A percentile compares a stretch with the other conserved stretches of the same genome.
phyloP scores from a whole-genome alignment of 2,113 vertebrate species.

The Hoplias malabaricus region DNA sequence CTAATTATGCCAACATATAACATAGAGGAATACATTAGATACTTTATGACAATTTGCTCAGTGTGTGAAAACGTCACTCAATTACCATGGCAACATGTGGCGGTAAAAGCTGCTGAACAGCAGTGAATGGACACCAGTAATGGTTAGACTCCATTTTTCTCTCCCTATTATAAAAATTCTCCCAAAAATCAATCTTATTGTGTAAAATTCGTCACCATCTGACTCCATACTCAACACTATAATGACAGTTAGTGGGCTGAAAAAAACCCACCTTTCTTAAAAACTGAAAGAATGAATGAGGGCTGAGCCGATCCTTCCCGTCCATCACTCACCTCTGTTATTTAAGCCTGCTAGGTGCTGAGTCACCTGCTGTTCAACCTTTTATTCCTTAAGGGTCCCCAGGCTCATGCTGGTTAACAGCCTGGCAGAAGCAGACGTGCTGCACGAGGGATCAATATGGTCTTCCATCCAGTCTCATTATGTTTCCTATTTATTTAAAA shows the following conservation, averaged over 20 bases:
- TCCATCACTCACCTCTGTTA: background rate
- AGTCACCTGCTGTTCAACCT: background rate
- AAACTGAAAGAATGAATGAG: background rate
- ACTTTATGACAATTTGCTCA: too few species aligned
- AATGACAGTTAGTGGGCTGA: background rate
- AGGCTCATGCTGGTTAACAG: slow-evolving; percentile 10
- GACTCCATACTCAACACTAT: too few species aligned
- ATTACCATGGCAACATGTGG: slow-evolving; percentile 9
- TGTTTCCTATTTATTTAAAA: background rate
- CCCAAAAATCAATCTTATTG: background rate
- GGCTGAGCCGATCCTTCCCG: background rate
- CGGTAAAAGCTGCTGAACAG: background rate
- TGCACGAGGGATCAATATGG: background rate
- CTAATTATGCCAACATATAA: too few species aligned
- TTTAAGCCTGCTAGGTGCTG: background rate
- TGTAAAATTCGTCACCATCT: background rate
- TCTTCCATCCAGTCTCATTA: background rate
- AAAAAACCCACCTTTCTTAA: background rate
- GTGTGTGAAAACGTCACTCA: background rate
- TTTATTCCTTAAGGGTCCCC: background rate
- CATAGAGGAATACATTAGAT: too few species aligned
- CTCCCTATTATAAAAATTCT: background rate
- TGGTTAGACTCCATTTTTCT: too few species aligned
- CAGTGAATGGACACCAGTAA: background rate
- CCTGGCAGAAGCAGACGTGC: background rate